Percentiles rank a stretch among this genome's conserved stretches.
Conservation (phyloP, 2,113 vertebrate genomes). For the Gambusia affinis region DNA sequence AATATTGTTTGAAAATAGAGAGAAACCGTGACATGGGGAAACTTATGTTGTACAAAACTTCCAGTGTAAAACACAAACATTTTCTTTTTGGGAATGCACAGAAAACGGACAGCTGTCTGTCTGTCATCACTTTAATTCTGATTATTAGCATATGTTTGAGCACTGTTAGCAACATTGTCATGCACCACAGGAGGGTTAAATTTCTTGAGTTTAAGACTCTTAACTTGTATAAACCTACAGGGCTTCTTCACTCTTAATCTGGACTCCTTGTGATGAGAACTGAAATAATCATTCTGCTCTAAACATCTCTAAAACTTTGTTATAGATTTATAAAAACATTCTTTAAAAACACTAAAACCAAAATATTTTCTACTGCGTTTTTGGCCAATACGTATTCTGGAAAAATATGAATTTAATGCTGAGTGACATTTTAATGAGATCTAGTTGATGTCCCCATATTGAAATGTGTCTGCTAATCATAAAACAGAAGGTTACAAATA, state of each 20-base stretch:
- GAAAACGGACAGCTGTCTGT: too few species aligned
- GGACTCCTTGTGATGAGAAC: not conserved
- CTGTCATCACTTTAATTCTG: not conserved
- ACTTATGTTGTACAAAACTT: not conserved
- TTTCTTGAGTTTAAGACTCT: not conserved
- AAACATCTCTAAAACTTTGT: not conserved
- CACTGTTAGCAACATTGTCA: not conserved
- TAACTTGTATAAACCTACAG: too few species aligned
- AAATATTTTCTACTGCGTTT: not conserved
- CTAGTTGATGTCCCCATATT: not conserved
- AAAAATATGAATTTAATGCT: not conserved
- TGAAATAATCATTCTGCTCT: not conserved
- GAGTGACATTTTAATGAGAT: not conserved
- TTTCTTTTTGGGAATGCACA: too few species aligned
- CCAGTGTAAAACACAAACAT: not conserved
- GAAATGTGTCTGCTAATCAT: not conserved
- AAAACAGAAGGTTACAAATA: not conserved
- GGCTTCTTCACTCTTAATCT: not conserved
- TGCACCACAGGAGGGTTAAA: not conserved
- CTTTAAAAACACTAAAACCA: not conserved
- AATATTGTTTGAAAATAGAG: not conserved
- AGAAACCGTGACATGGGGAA: not conserved
- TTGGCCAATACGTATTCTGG: not conserved
- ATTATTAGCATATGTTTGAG: not conserved
- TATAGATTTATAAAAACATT: not conserved